phyloP scores from a whole-genome alignment of 2,113 vertebrate species.

The Ailurus styani region DNA sequence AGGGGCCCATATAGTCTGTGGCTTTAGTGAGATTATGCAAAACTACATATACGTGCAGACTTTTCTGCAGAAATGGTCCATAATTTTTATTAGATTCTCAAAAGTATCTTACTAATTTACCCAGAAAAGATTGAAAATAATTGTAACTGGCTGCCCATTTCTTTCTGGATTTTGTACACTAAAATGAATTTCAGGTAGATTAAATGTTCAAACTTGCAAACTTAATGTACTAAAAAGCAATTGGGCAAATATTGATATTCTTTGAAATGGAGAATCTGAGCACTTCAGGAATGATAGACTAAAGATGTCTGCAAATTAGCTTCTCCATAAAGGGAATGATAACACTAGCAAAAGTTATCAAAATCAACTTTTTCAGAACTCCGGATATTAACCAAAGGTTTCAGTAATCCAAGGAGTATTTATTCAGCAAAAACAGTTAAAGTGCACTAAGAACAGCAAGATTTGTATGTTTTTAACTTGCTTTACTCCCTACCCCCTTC shows the following conservation, averaged over 20 bases:
- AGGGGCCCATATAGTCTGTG: neutral
- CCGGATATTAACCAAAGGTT: neutral
- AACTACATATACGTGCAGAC: neutral
- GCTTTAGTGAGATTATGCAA: neutral
- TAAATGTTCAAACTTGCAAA: neutral
- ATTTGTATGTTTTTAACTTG: neutral
- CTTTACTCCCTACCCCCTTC: neutral
- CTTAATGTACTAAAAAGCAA: neutral
- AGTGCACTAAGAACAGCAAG: neutral
- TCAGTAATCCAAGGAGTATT: neutral
- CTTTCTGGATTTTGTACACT: neutral
- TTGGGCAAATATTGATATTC: neutral
- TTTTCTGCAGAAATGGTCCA: neutral
- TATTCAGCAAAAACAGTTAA: neutral
- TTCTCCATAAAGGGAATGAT: neutral
- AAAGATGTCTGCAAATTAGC: neutral
- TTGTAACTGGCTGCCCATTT: neutral
- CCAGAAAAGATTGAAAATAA: neutral
- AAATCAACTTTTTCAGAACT: neutral
- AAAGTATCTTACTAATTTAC: neutral
- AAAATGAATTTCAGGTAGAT: neutral
- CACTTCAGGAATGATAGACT: neutral
- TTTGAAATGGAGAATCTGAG: neutral
- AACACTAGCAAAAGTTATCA: neutral
- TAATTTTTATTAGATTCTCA: constrained; percentile 2